phyloP scores from a whole-genome alignment of 2,113 vertebrate species.

The Apeltes quadracus region DNA sequence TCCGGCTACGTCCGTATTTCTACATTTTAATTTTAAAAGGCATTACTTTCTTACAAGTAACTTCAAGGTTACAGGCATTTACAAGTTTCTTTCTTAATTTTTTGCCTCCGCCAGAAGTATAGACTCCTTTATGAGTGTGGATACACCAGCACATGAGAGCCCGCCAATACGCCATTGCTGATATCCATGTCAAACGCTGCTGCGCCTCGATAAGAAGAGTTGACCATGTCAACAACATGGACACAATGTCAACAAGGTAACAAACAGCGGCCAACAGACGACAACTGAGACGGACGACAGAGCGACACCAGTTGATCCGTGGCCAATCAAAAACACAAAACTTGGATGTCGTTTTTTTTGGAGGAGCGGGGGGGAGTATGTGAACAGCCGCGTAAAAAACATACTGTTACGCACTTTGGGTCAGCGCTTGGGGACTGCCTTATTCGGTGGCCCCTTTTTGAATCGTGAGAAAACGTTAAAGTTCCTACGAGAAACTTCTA shows the following conservation, averaged over 20 bases:
- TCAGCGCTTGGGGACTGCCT: not conserved
- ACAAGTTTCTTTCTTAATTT: not conserved
- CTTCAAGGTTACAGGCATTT: not conserved
- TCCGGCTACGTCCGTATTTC: not conserved
- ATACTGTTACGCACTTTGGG: not conserved
- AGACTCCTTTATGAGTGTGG: too few species aligned
- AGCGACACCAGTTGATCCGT: constrained; percentile 23
- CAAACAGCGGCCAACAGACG: constrained; percentile 24
- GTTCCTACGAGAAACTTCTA: too few species aligned
- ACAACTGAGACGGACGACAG: constrained; percentile 17
- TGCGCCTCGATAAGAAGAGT: constrained; percentile 44
- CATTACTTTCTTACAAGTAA: not conserved
- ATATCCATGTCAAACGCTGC: constrained; percentile 19
- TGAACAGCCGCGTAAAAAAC: not conserved
- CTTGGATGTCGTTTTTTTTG: not conserved
- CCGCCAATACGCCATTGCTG: not conserved
- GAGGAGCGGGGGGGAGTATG: not conserved
- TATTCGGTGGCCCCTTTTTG: not conserved
- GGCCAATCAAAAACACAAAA: constrained; percentile 24
- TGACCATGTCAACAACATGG: constrained; percentile 47
- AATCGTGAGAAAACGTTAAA: not conserved
- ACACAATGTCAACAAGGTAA: constrained; percentile 44
- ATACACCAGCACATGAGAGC: constrained; percentile 4
- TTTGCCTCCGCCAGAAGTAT: too few species aligned
- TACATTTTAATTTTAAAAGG: not conserved